These are phyloP conservation scores for Ptilodon capucinus DNA, from an alignment of 2,888 invertebrate genomes.

Conservation along the genomic window DNA sequence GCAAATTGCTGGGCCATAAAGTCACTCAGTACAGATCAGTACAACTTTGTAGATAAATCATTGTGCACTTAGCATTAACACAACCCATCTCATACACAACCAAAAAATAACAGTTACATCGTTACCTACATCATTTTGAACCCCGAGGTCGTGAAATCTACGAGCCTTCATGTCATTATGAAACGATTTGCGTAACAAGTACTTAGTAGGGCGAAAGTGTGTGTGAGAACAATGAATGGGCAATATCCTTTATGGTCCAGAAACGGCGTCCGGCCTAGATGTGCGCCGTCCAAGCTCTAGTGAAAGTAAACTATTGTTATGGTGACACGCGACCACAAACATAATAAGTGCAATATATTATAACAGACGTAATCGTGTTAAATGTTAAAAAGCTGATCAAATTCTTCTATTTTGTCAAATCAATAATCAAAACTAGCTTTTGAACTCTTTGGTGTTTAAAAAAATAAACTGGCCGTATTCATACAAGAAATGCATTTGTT, in stretches of 20 bases:
- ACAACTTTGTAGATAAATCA: too few species aligned
- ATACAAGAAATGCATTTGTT: too few species aligned
- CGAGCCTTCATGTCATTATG: conserved; percentile 9
- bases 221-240: conserved; percentile 63
- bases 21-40: too few species aligned
- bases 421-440: too few species aligned
- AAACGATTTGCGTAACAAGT: conserved; percentile 18
- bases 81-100: neutral
- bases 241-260: conserved; percentile 75
- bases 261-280: conserved; percentile 72
- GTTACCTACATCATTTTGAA: neutral
- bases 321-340: conserved; percentile 37
- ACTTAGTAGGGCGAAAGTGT: conserved; percentile 36
- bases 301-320: conserved; percentile 61
- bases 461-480: too few species aligned
- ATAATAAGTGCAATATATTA: conserved; percentile 26
- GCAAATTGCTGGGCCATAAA: too few species aligned
- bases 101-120: neutral
- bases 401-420: too few species aligned
- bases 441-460: too few species aligned
- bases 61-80: too few species aligned
- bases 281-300: conserved; percentile 50
- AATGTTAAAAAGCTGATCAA: too few species aligned
- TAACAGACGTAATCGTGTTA: conserved; percentile 10
- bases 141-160: conserved; percentile 4